Percentiles rank a stretch among this genome's conserved stretches.
Conservation (phyloP, 1,140 invertebrate genomes). For the Temnothorax nylanderi region DNA sequence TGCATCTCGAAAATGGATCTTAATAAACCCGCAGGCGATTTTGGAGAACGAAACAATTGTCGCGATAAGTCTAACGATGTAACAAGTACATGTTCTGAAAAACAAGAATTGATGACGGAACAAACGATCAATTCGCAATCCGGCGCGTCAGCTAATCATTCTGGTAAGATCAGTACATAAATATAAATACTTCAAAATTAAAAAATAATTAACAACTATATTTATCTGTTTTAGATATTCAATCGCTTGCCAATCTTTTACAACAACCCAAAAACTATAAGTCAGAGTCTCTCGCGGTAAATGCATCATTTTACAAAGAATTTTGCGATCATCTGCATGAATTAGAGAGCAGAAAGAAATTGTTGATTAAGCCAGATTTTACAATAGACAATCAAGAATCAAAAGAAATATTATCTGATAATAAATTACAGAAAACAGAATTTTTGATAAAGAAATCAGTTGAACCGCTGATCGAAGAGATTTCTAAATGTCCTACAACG, state of each 20-base stretch:
- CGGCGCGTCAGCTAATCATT: neutral
- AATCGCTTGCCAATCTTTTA: slow-evolving; percentile 39
- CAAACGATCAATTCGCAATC: neutral
- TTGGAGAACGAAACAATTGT: neutral
- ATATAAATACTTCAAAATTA: neutral
- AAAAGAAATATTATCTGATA: neutral
- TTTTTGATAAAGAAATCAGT: slow-evolving; percentile 25
- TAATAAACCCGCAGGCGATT: neutral
- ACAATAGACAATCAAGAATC: neutral
- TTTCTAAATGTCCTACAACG: slow-evolving; percentile 8
- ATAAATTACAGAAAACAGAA: slow-evolving; percentile 39
- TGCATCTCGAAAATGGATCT: neutral
- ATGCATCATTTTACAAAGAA: slow-evolving; percentile 36
- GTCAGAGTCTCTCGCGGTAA: neutral
- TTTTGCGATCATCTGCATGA: slow-evolving; percentile 61
- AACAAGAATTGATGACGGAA: neutral
- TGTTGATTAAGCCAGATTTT: slow-evolving; percentile 63
- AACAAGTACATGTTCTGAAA: neutral
- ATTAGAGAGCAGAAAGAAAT: slow-evolving; percentile 14
- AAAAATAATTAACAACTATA: neutral
- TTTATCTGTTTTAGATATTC: slow-evolving; percentile 44
- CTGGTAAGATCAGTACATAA: neutral
- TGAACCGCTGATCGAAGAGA: slow-evolving; percentile 52
- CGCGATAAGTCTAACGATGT: neutral
- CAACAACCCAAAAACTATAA: neutral